Evolutionary conservation across 1,140 invertebrate genomes (phyloP), one percentile per base, ranked within the genome.

Genomic region (Zaprionus inermis): DNA sequence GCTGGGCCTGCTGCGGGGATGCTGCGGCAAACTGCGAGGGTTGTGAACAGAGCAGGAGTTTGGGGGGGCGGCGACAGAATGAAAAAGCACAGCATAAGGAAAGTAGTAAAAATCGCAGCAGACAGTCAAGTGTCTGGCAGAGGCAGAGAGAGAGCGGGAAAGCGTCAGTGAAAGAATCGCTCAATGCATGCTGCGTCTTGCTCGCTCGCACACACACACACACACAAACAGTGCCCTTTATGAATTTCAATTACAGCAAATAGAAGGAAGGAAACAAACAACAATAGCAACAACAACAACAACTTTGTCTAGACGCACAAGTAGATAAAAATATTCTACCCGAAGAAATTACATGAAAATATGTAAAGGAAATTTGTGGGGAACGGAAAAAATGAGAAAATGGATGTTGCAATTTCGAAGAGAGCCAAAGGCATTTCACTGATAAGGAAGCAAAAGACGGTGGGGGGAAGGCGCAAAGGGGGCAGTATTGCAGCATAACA

Each of bases 281-380:
- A 30, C 63, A 58, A 58, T 12, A 72, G 34, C 18, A 34, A 65
- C 38, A 64, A 38, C 12, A 51, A 41, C 44, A 20, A 58, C 34
- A 59, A 72, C 54, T 57, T 54, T 59, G 82, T 85, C 82, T 85
- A 85, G 82, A 85, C 82, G 65, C 76, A 76, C 75, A 86, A 85
- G 82, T 73, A 82, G 82, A 85, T 82, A 55, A 86, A 67, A 58
- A 60, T 86, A 81, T 72, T 76, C 70, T 71, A 59, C 10, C 32
- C 51, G 55, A 68, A 36, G 32, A 66, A 72, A 66, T 52, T 66
- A 57, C 61, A 71, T 22, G 49, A 71, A 59, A 65, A 61, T 34
- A 51, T 65, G 46, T 41, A 46, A 38, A 72, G 65, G 71, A 81
- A 85, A 78, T 46, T 49, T 51, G 14, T 32, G 49, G 61, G 34